Evolutionary conservation across 2,888 invertebrate species (phyloP).

Genomic region (Falcaria lacertinaria): DNA sequence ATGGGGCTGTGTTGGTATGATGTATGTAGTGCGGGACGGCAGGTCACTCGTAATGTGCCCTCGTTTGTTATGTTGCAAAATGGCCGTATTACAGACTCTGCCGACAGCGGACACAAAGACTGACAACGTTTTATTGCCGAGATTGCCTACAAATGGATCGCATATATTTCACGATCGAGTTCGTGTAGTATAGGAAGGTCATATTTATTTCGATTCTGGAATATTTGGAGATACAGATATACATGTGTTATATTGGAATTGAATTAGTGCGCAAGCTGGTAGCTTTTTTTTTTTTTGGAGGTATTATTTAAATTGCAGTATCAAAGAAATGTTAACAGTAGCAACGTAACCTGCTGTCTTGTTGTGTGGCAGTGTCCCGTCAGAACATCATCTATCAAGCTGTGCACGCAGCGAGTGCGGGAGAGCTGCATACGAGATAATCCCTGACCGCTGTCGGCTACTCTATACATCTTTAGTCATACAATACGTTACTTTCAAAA

Average conservation of each 20-base stretch:
- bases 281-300: too few species aligned
- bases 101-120: slow-evolving; percentile 62
- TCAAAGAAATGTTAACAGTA: slow-evolving; percentile 17
- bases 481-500: not conserved
- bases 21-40: slow-evolving; percentile 41
- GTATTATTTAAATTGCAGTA: too few species aligned
- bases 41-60: slow-evolving; percentile 53
- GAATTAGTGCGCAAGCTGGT: too few species aligned
- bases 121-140: slow-evolving; percentile 65
- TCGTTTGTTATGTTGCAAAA: slow-evolving; percentile 73
- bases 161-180: slow-evolving; percentile 44
- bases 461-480: not conserved
- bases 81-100: slow-evolving; percentile 50
- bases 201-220: slow-evolving; percentile 10
- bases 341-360: slow-evolving; percentile 19
- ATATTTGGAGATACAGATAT: too few species aligned
- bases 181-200: slow-evolving; percentile 10
- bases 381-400: slow-evolving; percentile 36
- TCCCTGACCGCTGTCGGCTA: slow-evolving; percentile 16
- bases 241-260: too few species aligned
- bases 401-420: slow-evolving; percentile 7
- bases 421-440: slow-evolving; percentile 17
- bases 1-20: slow-evolving; percentile 25
- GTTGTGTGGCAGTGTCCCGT: slow-evolving; percentile 14
- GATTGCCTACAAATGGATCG: slow-evolving; percentile 69